phyloP scores from a whole-genome alignment of 30 jellyfish, hydroid and myxozoan species.

The Cassiopea xamachana region DNA sequence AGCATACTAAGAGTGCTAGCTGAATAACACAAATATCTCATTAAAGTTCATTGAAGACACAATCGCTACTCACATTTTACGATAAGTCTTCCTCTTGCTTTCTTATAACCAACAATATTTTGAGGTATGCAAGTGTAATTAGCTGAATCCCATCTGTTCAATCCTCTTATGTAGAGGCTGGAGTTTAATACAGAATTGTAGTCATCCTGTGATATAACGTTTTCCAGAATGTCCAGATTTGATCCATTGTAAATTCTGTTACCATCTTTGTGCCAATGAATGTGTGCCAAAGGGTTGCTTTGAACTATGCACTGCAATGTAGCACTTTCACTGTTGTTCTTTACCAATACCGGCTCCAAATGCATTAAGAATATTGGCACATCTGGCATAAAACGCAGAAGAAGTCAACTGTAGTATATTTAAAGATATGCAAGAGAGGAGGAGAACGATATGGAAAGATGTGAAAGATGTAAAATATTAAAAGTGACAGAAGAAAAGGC shows the following conservation, averaged over 20 bases:
- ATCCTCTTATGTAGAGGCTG: background rate
- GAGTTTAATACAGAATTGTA: constrained; percentile 10
- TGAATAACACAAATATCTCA: too few species aligned
- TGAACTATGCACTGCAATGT: constrained; percentile 11
- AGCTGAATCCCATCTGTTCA: constrained; percentile 33
- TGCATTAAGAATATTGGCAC: constrained; percentile 10
- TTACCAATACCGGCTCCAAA: background rate
- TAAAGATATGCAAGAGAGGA: too few species aligned
- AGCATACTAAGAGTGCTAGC: too few species aligned
- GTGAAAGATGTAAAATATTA: too few species aligned
- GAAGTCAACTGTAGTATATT: background rate
- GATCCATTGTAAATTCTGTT: background rate
- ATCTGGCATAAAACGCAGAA: background rate
- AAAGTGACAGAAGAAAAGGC: too few species aligned
- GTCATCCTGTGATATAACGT: background rate
- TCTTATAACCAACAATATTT: constrained; percentile 25
- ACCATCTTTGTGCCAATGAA: constrained; percentile 46
- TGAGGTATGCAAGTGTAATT: constrained; percentile 47
- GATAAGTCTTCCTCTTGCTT: background rate
- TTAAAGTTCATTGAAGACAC: background rate
- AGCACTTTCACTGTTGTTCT: background rate
- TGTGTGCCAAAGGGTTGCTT: constrained; percentile 29
- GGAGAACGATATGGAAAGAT: too few species aligned
- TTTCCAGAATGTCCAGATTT: background rate
- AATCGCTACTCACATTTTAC: constrained; percentile 41